Evolutionary conservation across 2,113 vertebrate genomes (phyloP), one percentile per base, ranked within the genome.

Genomic region (Hippocampus zosterae): DNA sequence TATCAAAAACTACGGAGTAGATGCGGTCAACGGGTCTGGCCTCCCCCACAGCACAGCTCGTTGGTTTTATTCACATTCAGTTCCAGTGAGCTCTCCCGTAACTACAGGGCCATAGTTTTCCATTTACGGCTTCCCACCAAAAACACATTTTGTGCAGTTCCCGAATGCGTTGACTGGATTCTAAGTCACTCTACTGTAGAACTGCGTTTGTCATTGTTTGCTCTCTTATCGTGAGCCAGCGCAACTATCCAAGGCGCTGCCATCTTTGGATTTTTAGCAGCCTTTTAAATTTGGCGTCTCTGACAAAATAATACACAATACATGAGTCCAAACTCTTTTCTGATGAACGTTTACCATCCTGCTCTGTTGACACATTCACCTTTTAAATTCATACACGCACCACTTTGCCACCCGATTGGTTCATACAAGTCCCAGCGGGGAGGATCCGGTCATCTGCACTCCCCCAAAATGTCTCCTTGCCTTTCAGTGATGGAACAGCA

Each of bases 261-360:
- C 53, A 56, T 56, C 53, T 16, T 60, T 60, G 1, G 27, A 18
- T 60, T 60, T 60, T 60, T 15, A 7, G 1, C 3, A 5, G 23
- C 4, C 23, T 16, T 21, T 11, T 61, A 16, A 63, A 27, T 29
- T 63, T 12, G 60, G 9, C n/a, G 3, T 41, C 37, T 12, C 37
- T 1, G 27, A 29, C 29, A 59, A 13, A 29, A 59, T 33, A 5
- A 12, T 8, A 16, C 11, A 12, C 79, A 78, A 85, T 81, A 85
- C 76, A 25, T 27, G 27, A 29, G 13, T 33, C 57, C 18, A 19
- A 33, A 60, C 7, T 33, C 27, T 4, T 60, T 33, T 33, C 7
- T 7, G 84, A 84, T 69, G 72, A 73, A 81, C 83, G 10, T 81
- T 87, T 82, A 83, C 69, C 72, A 74, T 10, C 70, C 80, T 2